Percentiles rank a stretch among this genome's conserved stretches.
phyloP scores from a whole-genome alignment of 2,113 vertebrate species.

The Anser cygnoides region DNA sequence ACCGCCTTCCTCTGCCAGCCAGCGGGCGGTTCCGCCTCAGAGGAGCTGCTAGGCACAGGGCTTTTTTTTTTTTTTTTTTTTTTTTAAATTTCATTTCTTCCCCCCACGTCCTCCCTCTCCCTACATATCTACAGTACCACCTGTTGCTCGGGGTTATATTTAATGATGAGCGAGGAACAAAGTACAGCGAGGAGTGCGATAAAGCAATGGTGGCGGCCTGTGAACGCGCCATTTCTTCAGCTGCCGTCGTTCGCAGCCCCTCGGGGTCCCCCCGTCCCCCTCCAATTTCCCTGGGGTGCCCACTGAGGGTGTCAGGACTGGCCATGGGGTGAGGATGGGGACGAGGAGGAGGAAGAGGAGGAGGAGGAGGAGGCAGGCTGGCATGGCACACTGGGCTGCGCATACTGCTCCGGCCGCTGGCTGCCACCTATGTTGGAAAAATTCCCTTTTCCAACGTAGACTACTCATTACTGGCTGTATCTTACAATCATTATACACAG shows the following conservation, averaged over 20 bases:
- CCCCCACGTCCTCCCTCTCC: neutral
- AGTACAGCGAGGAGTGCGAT: neutral
- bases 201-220: neutral
- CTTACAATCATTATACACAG: neutral
- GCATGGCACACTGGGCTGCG: neutral
- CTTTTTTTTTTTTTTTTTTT: too few species aligned
- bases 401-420: rapidly evolving
- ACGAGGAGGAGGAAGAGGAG: too few species aligned
- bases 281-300: too few species aligned
- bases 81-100: too few species aligned
- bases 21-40: too few species aligned
- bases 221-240: neutral
- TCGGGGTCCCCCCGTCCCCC: too few species aligned
- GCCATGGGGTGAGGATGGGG: neutral
- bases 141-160: conserved; percentile 24
- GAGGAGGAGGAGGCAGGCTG: neutral
- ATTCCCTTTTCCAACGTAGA: neutral
- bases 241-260: neutral
- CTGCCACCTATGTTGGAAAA: rapidly evolving
- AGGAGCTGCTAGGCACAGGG: neutral
- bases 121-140: neutral
- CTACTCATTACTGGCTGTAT: neutral
- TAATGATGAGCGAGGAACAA: neutral
- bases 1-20: neutral
- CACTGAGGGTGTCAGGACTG: too few species aligned